Percentiles rank a stretch among this genome's conserved stretches.
These are phyloP conservation scores for Eupithecia exiguata DNA, from an alignment of 2,888 invertebrate genomes.

Conservation along the genomic window DNA sequence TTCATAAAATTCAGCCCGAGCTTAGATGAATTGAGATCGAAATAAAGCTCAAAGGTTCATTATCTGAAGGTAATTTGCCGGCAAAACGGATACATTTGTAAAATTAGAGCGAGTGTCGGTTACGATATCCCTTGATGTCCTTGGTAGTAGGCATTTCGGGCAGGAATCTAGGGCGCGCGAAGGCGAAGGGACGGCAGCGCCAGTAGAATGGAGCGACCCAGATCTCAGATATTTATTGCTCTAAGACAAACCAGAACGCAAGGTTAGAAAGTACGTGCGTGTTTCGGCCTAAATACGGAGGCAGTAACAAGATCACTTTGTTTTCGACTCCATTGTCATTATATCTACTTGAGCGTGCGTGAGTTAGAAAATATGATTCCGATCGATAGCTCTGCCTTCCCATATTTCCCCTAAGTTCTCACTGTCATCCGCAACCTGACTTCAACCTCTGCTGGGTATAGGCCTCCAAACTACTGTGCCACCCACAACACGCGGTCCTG, in stretches of 20 bases:
- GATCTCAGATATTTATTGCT: slow-evolving; percentile 47
- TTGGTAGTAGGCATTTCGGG: slow-evolving; percentile 64
- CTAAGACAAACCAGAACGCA: slow-evolving; percentile 46
- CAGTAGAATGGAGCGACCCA: slow-evolving; percentile 53
- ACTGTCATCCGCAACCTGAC: too few species aligned
- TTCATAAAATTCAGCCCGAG: not conserved
- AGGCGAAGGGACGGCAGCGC: slow-evolving; percentile 59
- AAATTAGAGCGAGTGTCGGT: slow-evolving; percentile 28
- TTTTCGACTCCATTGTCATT: slow-evolving; percentile 17
- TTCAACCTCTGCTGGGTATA: not conserved
- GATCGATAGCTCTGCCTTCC: not conserved
- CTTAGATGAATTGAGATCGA: not conserved
- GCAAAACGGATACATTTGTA: slow-evolving; percentile 1
- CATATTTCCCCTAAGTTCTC: not conserved
- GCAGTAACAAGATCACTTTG: slow-evolving; percentile 42
- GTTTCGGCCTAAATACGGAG: slow-evolving; percentile 48
- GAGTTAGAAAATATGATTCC: slow-evolving; percentile 21
- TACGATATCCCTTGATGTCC: slow-evolving; percentile 50
- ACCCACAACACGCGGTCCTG: too few species aligned
- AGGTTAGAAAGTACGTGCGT: slow-evolving; percentile 47
- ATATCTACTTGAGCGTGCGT: not conserved
- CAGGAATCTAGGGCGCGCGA: slow-evolving; percentile 65
- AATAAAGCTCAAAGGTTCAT: not conserved
- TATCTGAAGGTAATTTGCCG: not conserved
- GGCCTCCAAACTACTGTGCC: too few species aligned